Percentiles rank a stretch among this genome's conserved stretches.
Conservation (phyloP, 2,888 invertebrate genomes). For the Homarus gammarus region DNA sequence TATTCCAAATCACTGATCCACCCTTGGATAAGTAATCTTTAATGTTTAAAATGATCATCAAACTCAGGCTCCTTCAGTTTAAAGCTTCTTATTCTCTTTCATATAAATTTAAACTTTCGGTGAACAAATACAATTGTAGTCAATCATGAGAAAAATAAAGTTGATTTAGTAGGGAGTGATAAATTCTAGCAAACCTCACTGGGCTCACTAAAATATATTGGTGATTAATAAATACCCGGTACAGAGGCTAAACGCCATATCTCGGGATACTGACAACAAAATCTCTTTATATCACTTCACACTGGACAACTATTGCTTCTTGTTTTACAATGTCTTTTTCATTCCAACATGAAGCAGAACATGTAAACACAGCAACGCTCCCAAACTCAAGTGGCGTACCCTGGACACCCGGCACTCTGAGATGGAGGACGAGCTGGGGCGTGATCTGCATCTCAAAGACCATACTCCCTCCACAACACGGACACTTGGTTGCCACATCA, state of each 20-base stretch:
- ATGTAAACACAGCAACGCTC: constrained; percentile 91
- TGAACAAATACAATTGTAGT: neutral
- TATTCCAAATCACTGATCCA: neutral
- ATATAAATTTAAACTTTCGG: neutral
- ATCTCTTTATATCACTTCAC: constrained; percentile 55
- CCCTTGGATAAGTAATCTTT: neutral
- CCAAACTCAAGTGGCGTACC: constrained; percentile 87
- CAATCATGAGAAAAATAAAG: neutral
- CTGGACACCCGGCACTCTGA: constrained; percentile 81
- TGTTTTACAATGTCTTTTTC: constrained; percentile 52
- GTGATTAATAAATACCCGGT: neutral
- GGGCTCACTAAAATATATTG: neutral
- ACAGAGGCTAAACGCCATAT: neutral
- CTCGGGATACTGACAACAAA: neutral
- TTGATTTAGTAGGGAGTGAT: neutral
- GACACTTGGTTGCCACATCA: constrained; percentile 80
- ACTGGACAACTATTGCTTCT: constrained; percentile 54
- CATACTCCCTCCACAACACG: constrained; percentile 86
- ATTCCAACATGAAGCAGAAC: constrained; percentile 90
- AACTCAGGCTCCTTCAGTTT: neutral
- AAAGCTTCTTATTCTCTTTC: neutral
- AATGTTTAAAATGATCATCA: neutral
- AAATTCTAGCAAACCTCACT: neutral
- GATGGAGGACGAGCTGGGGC: constrained; percentile 87
- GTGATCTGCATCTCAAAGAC: constrained; percentile 91